Conservation (phyloP, 2,888 invertebrate genomes). For the Onchidella celtica region DNA sequence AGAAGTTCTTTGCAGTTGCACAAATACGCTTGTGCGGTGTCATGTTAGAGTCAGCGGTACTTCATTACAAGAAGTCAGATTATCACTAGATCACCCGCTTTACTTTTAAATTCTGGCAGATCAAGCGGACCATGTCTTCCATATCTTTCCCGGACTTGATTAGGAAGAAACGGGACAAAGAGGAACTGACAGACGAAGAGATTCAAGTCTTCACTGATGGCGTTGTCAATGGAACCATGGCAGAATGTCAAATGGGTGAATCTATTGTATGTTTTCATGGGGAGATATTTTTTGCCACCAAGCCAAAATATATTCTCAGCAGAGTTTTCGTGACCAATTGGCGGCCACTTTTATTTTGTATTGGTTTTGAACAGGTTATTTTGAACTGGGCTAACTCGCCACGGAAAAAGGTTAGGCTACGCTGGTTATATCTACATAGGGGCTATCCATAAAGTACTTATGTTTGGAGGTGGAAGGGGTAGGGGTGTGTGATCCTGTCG, state of each 20-base stretch:
- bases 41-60: too few relatives aligned
- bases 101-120: not conserved
- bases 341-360: not conserved
- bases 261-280: not conserved
- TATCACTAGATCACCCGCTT: too few relatives aligned
- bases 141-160: conserved; percentile 38
- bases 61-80: too few relatives aligned
- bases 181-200: conserved; percentile 37
- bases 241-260: conserved; percentile 41
- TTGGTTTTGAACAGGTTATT: too few relatives aligned
- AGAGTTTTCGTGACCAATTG: not conserved
- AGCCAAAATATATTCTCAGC: not conserved
- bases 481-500: too few relatives aligned
- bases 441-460: too few relatives aligned
- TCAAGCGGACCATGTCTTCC: conserved; percentile 15
- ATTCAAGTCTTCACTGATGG: conserved; percentile 41
- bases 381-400: too few relatives aligned
- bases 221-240: conserved; percentile 13
- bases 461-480: too few relatives aligned
- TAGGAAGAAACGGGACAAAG: conserved; percentile 44
- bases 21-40: too few relatives aligned
- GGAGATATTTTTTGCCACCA: not conserved
- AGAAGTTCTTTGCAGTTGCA: too few relatives aligned
- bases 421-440: too few relatives aligned
- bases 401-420: too few relatives aligned